Conservation (phyloP, 1,140 invertebrate species). For the Grapholita molesta region DNA sequence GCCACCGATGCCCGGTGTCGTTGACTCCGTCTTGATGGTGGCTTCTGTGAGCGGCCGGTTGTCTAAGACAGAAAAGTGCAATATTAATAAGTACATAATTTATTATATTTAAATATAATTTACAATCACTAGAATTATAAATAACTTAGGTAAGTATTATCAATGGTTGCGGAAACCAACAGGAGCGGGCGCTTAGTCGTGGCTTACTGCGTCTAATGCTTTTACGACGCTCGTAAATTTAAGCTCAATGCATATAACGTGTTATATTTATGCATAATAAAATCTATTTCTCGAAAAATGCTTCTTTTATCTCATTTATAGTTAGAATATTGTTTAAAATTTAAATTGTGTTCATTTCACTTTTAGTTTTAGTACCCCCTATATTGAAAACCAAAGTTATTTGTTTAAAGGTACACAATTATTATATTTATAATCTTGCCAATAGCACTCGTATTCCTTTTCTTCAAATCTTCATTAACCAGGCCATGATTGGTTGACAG, state of each 20-base stretch:
- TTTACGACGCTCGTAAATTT: slow-evolving; percentile 61
- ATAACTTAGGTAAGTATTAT: background rate
- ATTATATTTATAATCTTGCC: too few species aligned
- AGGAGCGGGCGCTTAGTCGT: slow-evolving; percentile 50
- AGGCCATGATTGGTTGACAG: background rate
- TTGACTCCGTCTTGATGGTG: slow-evolving; percentile 85
- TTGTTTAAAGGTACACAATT: too few species aligned
- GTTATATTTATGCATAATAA: slow-evolving; percentile 47
- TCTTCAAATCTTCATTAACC: background rate
- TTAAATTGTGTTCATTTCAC: too few species aligned
- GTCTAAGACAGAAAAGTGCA: slow-evolving; percentile 30
- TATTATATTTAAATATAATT: too few species aligned
- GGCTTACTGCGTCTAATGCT: slow-evolving; percentile 55
- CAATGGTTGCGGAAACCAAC: slow-evolving; percentile 39
- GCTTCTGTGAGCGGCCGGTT: slow-evolving; percentile 81
- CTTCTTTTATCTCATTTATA: background rate
- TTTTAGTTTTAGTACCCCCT: too few species aligned
- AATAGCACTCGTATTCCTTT: too few species aligned
- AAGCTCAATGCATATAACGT: slow-evolving; percentile 47
- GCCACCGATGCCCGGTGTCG: slow-evolving; percentile 76
- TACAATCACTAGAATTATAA: background rate
- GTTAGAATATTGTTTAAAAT: too few species aligned
- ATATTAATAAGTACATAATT: too few species aligned
- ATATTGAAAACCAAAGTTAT: too few species aligned
- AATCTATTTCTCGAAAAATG: slow-evolving; percentile 31